These are phyloP conservation scores for Entelurus aequoreus DNA, from an alignment of 2,113 vertebrate species.

Conservation along the genomic window DNA sequence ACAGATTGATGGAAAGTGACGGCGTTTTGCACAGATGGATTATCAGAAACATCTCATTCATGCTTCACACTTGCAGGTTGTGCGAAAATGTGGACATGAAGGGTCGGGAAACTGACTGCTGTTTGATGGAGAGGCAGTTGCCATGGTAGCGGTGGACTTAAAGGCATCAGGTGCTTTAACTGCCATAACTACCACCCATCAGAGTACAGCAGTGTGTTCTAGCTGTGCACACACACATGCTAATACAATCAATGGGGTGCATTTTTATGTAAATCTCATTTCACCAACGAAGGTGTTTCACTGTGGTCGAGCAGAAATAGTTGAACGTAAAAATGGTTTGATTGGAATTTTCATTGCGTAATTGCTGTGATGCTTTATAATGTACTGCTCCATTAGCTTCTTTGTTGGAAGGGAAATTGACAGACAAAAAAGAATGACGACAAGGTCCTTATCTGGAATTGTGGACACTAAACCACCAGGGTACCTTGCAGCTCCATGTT, in stretches of 20 bases:
- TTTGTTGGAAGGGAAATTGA: background rate
- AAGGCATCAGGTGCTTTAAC: constrained; percentile 39
- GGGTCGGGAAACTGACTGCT: constrained; percentile 18
- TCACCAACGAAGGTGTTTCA: constrained; percentile 8
- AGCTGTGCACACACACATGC: background rate
- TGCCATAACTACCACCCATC: constrained; percentile 24
- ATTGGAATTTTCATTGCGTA: constrained; percentile 6
- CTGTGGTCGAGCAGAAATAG: background rate
- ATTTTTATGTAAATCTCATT: constrained; percentile 9
- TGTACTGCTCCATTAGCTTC: background rate
- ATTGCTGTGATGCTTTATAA: background rate
- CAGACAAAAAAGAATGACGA: background rate
- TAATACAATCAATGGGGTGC: constrained; percentile 13
- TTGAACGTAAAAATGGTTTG: constrained; percentile 7
- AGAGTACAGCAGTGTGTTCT: constrained; percentile 13
- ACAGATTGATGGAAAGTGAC: background rate
- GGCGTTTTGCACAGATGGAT: background rate
- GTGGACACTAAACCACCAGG: background rate
- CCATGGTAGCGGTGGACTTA: constrained; percentile 50
- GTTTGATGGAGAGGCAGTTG: constrained; percentile 50
- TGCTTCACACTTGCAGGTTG: constrained; percentile 5
- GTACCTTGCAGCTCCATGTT: background rate
- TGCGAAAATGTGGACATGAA: constrained; percentile 9
- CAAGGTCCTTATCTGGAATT: background rate
- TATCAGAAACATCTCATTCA: constrained; percentile 3